Base-by-base conservation (phyloP, 2,113 vertebrate species). In the Dipodomys merriami region DNA sequence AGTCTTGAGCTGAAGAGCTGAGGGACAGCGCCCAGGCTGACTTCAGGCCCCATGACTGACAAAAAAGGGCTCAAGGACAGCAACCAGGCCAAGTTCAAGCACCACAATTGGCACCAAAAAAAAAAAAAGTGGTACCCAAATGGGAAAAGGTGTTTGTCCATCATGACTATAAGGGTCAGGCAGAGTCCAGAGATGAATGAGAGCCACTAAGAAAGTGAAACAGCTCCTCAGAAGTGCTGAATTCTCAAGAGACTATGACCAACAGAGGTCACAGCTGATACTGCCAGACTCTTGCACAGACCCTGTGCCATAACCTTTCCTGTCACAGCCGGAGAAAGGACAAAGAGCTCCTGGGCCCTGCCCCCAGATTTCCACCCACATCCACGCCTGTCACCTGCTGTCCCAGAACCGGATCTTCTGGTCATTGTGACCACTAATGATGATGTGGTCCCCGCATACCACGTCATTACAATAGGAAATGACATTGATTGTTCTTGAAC, bases 321-420 rank as follows among this genome's bases (percentile, higher is more conserved):
- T 64, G 16, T 71, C 65, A 22, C 0, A 19, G 65, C 39, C 86
- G 84, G 30, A 85, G 46, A 83, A 89, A 88, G 60, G 71, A 83
- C 62, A 4, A 25, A 83, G 46, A 68, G 82, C 16, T 76, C 5
- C 2, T 25, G 20, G 76, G 27, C 46, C 22, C 71, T 67, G 29
- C 35, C 20, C 62, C 53, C 19, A 11, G 15, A 49, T 73, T 49
- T 88, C 68, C 9, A 35, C 23, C 33, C 57, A 35, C 85, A 39
- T 29, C 93, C 19, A 1, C 0, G 1, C 77, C 86, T n/a, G 27
- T 97, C 80, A 99, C 99, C 99, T 99, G 98, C 97, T 98, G 95
- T 99, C 99, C 99, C 99, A 99, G 95, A 99, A 98, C 1, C 99
- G 97, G 96, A 99, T 98, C 96, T 98, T 98, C 80, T 97, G 96